These are phyloP conservation scores for Sparus aurata DNA, from an alignment of 2,797 vertebrate genomes.

Conservation along the genomic window DNA sequence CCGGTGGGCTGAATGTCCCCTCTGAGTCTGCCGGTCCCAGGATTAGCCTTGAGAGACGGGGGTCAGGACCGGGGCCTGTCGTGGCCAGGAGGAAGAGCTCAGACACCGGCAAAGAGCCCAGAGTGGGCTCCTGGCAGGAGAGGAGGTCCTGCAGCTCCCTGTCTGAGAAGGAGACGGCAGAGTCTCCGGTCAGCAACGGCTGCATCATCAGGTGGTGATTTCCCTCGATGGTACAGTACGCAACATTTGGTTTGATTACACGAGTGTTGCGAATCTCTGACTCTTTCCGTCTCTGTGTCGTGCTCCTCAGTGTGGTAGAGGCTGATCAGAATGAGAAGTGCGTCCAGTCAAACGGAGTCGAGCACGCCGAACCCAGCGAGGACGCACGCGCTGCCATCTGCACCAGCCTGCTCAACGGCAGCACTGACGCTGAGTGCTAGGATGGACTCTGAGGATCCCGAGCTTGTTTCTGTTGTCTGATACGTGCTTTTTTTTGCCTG, in stretches of 20 bases:
- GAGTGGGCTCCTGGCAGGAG: constrained; percentile 67
- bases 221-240: no score
- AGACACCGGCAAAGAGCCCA: constrained; percentile 59
- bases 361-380: constrained; percentile 21
- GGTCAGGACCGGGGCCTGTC: constrained; percentile 69
- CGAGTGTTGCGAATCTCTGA: not conserved
- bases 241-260: no score
- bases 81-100: constrained; percentile 77
- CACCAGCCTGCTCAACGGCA: constrained; percentile 56
- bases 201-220: constrained; percentile 74
- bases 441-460: constrained; percentile 40
- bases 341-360: constrained; percentile 70
- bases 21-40: constrained; percentile 40
- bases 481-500: constrained; percentile 16
- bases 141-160: constrained; percentile 78
- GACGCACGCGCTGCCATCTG: constrained; percentile 40
- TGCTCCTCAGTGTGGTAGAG: constrained; percentile 66
- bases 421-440: constrained; percentile 80
- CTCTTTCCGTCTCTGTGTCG: not conserved
- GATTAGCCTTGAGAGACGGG: constrained; percentile 64
- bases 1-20: constrained; percentile 33
- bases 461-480: constrained; percentile 14
- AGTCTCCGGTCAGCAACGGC: constrained; percentile 70
- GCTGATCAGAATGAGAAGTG: constrained; percentile 38
- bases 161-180: constrained; percentile 71